Base-by-base conservation (phyloP, 2,888 invertebrate genomes). In the Julus scandinavius region DNA sequence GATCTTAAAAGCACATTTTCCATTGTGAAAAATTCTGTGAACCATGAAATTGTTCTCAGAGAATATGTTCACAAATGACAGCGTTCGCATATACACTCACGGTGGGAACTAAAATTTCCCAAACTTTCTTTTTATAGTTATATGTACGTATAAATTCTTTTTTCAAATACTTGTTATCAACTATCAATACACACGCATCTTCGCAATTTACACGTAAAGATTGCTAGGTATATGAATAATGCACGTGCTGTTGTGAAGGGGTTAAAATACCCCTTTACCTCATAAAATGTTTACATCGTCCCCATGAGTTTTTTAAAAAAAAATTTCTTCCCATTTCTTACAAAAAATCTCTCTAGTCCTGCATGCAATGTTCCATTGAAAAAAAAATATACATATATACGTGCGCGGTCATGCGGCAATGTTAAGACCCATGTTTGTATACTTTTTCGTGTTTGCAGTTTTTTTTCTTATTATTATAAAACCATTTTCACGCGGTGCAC, bases 381-480 rank as follows among this genome's bases (percentile, higher is more conserved):
- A 11, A 63, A 1, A 50, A 13, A 4, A 50, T 7, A 50, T 50
- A 13, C 6, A 54, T 54, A 54, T 17, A 54, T 54, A 15, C 29
- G 29, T 72, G 72, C 29, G 29, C 72, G 72, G n/a, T 72, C 72
- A 72, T 72, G 72, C 72, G 72, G 72, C 72, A 72, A 72, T 72
- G 72, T 72, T 72, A 72, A 72, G 29, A 72, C 29, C 29, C 72
- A 29, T 72, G 72, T 72, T 72, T 29, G 72, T 72, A 29, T 72
- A 72, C 63, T 54, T 54, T 54, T 54, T 13, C 54, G 54, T 17
- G 45, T 45, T 45, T 54, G 54, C 17, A 54, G 17, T 54, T 54
- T 72, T 29, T 72, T 54, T 15, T 72, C 9, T 29, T 72, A 29
- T 63, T 63, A 63, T 63, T 63, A 63, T 63, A 63, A 72, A 72